Evolutionary conservation across 2,113 vertebrate genomes (phyloP), one percentile per base, ranked within the genome.

Genomic region (Phylloscopus whistleri): DNA sequence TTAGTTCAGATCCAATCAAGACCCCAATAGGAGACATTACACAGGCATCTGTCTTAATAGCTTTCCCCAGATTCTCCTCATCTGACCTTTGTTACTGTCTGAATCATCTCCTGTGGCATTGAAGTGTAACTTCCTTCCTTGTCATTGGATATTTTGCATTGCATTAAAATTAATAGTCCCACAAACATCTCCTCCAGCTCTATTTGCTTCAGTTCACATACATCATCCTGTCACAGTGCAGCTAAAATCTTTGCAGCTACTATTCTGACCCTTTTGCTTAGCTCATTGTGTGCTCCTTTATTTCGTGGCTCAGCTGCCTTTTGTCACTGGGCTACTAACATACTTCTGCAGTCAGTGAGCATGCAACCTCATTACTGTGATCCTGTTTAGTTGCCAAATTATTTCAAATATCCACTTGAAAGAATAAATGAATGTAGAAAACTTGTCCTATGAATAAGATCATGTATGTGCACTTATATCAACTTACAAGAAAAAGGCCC

Each of bases 31-130:
- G 58, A 93, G 48, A 33, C 35, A 87, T 81, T 55, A 90, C 24
- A 31, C 2, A 75, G 31, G 5, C 53, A 89, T 91, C 77, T 96
- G 16, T 75, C 77, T 35, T 93, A 66, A 87, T 84, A 87, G 28
- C 37, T 76, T 95, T 64, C 11, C 53, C 31, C 41, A 87, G 64
- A 52, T 75, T 91, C 53, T 87, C 58, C 52, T 84, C 49, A 64
- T 87, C 37, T 93, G 91, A 94, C 84, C 81, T 96, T 69, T 89
- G 39, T 59, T 93, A 56, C 76, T 74, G 41, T 66, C 66, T 95
- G 78, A 96, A 90, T 83, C 46, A 51, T 93, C 31, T 87, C 41
- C 66, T 80, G 1, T 69, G 58, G 26, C 58, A 73, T 1, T 87
- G 78, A 90, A 88, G 44, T 73, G n/a, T 44, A 68, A 60, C 80